Conservation (phyloP, 2,888 invertebrate species). For the Trichopoda pennipes region DNA sequence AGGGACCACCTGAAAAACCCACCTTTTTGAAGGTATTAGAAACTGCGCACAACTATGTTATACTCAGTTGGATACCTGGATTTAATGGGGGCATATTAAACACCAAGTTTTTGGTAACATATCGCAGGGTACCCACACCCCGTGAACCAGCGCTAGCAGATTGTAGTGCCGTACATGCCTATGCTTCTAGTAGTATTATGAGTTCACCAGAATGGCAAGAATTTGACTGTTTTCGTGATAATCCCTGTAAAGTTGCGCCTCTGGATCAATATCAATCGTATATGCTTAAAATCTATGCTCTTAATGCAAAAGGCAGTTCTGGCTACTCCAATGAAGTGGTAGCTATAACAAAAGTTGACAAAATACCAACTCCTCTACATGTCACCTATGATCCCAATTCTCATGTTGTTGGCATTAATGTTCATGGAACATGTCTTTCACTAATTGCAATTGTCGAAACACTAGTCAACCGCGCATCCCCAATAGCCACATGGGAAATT, state of each 20-base stretch:
- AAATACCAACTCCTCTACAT: constrained; percentile 89
- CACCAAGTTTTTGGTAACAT: constrained; percentile 93
- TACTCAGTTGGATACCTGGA: constrained; percentile 93
- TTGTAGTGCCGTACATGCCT: constrained; percentile 78
- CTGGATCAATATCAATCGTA: constrained; percentile 93
- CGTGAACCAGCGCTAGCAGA: constrained; percentile 84
- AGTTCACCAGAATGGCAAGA: constrained; percentile 87
- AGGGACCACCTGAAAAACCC: constrained; percentile 93
- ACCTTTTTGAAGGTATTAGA: constrained; percentile 86
- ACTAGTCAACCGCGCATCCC: constrained; percentile 83
- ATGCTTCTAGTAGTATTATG: constrained; percentile 47
- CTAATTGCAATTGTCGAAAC: constrained; percentile 89
- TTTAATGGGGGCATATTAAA: constrained; percentile 93
- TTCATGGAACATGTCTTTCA: constrained; percentile 89
- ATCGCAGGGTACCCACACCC: constrained; percentile 85
- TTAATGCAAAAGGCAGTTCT: constrained; percentile 93
- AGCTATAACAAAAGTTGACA: constrained; percentile 91
- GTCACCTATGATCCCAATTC: constrained; percentile 91
- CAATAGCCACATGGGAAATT: constrained; percentile 85
- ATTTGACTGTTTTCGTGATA: constrained; percentile 91
- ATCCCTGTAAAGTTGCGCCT: constrained; percentile 93
- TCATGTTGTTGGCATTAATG: constrained; percentile 88
- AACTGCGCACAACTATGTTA: constrained; percentile 89
- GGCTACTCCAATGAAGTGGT: constrained; percentile 92
- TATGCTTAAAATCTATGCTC: constrained; percentile 92